A percentile compares a stretch with the other conserved stretches of the same genome.
phyloP scores from a whole-genome alignment of 2,113 vertebrate species.

The Brachyhypopomus gauderio region DNA sequence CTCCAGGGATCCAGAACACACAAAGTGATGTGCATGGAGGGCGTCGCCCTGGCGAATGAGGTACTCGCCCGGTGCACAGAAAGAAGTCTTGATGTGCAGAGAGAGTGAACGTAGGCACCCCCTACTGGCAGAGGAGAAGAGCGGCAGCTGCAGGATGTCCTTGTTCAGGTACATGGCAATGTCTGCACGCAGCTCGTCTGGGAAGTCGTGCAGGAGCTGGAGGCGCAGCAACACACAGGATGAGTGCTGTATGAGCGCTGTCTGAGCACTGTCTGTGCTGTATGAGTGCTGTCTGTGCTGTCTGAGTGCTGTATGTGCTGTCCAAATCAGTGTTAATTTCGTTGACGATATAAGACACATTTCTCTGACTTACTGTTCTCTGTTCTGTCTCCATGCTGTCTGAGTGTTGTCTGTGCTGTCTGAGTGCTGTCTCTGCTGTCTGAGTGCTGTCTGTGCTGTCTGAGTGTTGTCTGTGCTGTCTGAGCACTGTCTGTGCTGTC shows the following conservation, averaged over 20 bases:
- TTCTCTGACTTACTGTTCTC: no score
- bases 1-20: conserved; percentile 93
- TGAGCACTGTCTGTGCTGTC: no score
- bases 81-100: conserved; percentile 93
- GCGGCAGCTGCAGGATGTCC: conserved; percentile 92
- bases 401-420: no score
- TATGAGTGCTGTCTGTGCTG: no score
- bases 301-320: no score
- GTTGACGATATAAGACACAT: no score
- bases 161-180: conserved; percentile 96
- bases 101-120: conserved; percentile 94
- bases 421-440: no score
- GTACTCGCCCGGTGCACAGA: conserved; percentile 93
- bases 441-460: no score
- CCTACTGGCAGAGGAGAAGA: conserved; percentile 89
- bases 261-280: background rate
- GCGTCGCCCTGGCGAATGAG: conserved; percentile 91
- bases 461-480: no score
- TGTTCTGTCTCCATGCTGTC: no score
- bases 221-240: background rate
- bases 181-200: conserved; percentile 90
- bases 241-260: background rate
- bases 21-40: conserved; percentile 90
- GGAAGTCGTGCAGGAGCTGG: conserved; percentile 93
- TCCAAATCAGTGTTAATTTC: no score